A percentile compares a stretch with the other conserved stretches of the same genome.
Evolutionary conservation across 2,888 invertebrate species (phyloP).

Genomic region (Priocnemis perturbator): DNA sequence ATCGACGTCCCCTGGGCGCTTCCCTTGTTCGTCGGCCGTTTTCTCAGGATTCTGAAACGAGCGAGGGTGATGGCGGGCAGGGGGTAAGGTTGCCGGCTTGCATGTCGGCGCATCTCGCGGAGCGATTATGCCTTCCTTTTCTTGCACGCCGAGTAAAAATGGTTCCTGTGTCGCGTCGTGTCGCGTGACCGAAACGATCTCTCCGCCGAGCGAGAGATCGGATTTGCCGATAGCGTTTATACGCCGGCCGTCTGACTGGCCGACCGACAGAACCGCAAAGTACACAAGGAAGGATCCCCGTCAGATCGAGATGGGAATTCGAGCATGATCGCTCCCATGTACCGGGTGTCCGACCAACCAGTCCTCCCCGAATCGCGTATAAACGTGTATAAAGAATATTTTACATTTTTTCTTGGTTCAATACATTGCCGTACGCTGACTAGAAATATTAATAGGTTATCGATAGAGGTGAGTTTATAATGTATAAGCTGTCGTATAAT

Average conservation of each 20-base stretch:
- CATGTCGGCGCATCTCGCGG: slow-evolving; percentile 5
- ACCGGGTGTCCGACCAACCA: slow-evolving; percentile 1
- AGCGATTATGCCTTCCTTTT: slow-evolving; percentile 3
- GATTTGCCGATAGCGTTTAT: slow-evolving; percentile 50
- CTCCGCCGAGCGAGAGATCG: slow-evolving; percentile 41
- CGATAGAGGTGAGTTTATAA: no score
- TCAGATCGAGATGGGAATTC: background rate
- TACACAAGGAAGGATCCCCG: slow-evolving; percentile 9
- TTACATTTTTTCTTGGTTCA: no score
- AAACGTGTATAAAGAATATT: no score
- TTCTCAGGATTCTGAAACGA: no score
- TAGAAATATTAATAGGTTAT: no score
- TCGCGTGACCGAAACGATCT: slow-evolving; percentile 62
- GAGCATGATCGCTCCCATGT: slow-evolving; percentile 3
- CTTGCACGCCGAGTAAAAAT: slow-evolving; percentile 6
- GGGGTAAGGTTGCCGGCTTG: background rate
- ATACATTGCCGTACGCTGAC: no score
- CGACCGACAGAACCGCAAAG: slow-evolving; percentile 7
- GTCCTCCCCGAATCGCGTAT: no score
- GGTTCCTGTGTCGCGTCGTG: slow-evolving; percentile 5
- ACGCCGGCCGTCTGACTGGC: slow-evolving; percentile 1
- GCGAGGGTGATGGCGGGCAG: background rate
- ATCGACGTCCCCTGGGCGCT: no score
- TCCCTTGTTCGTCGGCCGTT: no score
- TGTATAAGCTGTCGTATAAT: no score